Percentiles rank a stretch among this genome's conserved stretches.
Evolutionary conservation across 2,113 vertebrate species (phyloP).

Genomic region (Psilopsiagon aurifrons): DNA sequence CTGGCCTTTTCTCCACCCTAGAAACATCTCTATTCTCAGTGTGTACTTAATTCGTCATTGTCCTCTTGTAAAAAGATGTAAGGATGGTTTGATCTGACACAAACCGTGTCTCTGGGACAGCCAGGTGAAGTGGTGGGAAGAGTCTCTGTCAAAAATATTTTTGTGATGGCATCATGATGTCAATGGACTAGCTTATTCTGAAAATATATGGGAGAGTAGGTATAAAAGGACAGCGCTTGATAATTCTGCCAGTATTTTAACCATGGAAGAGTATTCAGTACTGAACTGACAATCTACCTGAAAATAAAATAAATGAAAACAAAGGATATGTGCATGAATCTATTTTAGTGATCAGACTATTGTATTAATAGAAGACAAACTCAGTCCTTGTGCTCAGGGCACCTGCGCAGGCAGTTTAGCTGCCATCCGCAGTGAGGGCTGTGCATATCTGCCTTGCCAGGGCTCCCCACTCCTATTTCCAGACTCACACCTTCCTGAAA

Average conservation of each 20-base stretch:
- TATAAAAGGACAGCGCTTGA: not conserved
- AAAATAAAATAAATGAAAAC: not conserved
- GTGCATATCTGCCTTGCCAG: not conserved
- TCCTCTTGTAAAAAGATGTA: not conserved
- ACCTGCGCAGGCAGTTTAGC: fast-evolving
- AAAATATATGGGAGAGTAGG: not conserved
- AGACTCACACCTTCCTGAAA: not conserved
- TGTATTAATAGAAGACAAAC: not conserved
- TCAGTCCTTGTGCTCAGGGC: not conserved
- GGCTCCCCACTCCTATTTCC: not conserved
- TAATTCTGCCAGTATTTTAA: not conserved
- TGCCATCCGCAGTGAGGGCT: fast-evolving
- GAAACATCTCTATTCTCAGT: not conserved
- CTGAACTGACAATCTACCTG: not conserved
- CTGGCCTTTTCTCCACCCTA: not conserved
- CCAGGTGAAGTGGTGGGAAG: not conserved
- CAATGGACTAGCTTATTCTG: not conserved
- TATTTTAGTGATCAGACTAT: not conserved
- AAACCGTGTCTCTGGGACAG: not conserved
- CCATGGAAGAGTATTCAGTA: not conserved
- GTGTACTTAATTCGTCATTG: not conserved
- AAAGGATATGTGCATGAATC: not conserved
- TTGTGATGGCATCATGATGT: not conserved
- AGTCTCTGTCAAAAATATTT: not conserved
- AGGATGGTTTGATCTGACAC: conserved; percentile 8